Percentiles rank a stretch among this genome's conserved stretches.
Conservation (phyloP, 2,797 vertebrate genomes). For the Cyclopterus lumpus region DNA sequence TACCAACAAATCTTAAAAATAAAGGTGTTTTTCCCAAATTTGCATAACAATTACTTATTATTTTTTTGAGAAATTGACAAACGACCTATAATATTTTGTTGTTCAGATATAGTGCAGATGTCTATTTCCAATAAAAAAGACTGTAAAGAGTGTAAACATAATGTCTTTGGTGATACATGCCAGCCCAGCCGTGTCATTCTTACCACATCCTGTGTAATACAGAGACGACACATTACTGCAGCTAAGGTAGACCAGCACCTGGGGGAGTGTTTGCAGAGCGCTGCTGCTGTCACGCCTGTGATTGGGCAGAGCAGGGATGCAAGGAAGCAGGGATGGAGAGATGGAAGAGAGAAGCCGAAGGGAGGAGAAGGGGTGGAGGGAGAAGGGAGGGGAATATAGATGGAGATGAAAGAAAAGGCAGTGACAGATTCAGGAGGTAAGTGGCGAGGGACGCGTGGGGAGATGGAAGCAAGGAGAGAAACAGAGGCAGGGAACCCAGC, state of each 20-base stretch:
- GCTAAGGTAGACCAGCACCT: slow-evolving; percentile 57
- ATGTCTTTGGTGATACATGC: slow-evolving; percentile 47
- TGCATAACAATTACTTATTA: not conserved
- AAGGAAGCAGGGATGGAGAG: slow-evolving; percentile 43
- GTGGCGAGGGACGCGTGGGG: slow-evolving; percentile 50
- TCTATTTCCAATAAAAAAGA: slow-evolving; percentile 36
- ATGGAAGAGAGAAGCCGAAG: slow-evolving; percentile 39
- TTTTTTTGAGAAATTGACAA: not conserved
- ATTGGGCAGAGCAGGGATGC: slow-evolving; percentile 50
- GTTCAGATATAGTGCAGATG: slow-evolving; percentile 6
- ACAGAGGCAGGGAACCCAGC: slow-evolving; percentile 71
- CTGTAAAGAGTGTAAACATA: slow-evolving; percentile 41
- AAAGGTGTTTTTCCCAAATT: not conserved
- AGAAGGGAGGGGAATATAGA: slow-evolving; percentile 52
- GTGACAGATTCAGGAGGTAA: slow-evolving; percentile 69
- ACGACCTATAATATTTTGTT: not conserved
- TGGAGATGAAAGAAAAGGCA: slow-evolving; percentile 71
- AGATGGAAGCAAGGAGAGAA: slow-evolving; percentile 59
- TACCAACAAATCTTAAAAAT: not conserved
- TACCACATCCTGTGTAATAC: slow-evolving; percentile 38
- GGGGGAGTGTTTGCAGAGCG: slow-evolving; percentile 58
- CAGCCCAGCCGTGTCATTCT: slow-evolving; percentile 38
- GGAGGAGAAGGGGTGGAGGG: slow-evolving; percentile 34
- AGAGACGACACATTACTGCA: slow-evolving; percentile 51
- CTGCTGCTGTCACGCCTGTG: slow-evolving; percentile 49